A percentile compares a stretch with the other conserved stretches of the same genome.
These are phyloP conservation scores for Parambassis ranga DNA, from an alignment of 2,797 vertebrate genomes.

Conservation along the genomic window DNA sequence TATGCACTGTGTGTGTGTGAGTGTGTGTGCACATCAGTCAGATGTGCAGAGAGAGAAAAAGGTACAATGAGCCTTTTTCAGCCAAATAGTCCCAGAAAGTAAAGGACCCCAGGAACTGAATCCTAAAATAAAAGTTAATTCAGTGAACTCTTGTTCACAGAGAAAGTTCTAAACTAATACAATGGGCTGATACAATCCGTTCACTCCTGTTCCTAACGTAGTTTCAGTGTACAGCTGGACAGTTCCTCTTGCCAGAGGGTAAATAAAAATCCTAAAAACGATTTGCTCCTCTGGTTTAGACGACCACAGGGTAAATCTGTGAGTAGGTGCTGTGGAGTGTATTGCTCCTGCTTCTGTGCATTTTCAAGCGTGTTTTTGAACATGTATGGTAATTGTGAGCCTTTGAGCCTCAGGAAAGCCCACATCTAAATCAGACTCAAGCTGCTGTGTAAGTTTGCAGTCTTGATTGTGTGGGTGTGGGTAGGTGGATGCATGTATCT, in stretches of 20 bases:
- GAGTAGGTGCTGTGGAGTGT: not conserved
- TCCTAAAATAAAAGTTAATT: slow-evolving; percentile 23
- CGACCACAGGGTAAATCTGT: not conserved
- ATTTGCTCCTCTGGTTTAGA: not conserved
- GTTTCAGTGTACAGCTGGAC: no score
- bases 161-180: not conserved
- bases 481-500: slow-evolving; percentile 35
- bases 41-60: slow-evolving; percentile 11
- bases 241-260: no score
- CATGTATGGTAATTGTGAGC: slow-evolving; percentile 58
- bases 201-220: no score
- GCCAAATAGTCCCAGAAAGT: slow-evolving; percentile 24
- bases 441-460: slow-evolving; percentile 62
- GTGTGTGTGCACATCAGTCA: slow-evolving; percentile 9
- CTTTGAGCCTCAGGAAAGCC: slow-evolving; percentile 56
- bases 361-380: slow-evolving; percentile 43
- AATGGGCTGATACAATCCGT: no score
- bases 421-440: slow-evolving; percentile 58
- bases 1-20: slow-evolving; percentile 31
- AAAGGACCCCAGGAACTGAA: slow-evolving; percentile 2
- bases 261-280: not conserved
- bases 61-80: slow-evolving; percentile 28
- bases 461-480: slow-evolving; percentile 44
- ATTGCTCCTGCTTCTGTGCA: slow-evolving; percentile 6
- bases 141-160: not conserved